These are phyloP conservation scores for Alcis repandata DNA, from an alignment of 2,888 invertebrate genomes.

Conservation along the genomic window DNA sequence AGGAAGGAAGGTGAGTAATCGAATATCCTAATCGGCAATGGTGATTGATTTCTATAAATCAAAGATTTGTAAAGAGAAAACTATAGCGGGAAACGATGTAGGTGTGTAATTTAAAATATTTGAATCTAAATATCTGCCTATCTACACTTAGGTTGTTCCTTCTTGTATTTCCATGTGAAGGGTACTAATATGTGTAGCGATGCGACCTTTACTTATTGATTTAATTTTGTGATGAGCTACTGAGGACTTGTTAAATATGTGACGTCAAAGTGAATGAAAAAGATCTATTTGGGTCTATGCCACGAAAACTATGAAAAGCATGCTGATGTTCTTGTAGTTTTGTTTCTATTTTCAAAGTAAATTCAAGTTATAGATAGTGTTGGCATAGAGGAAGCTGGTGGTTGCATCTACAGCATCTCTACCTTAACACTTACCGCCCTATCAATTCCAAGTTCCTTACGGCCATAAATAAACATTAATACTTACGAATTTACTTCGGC, in stretches of 20 bases:
- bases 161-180: not conserved
- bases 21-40: not conserved
- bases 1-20: not conserved
- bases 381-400: slow-evolving; percentile 71
- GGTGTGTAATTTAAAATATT: not conserved
- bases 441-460: slow-evolving; percentile 79
- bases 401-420: slow-evolving; percentile 73
- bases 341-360: slow-evolving; percentile 11
- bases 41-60: not conserved
- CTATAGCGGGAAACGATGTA: not conserved
- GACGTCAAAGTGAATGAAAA: slow-evolving; percentile 47
- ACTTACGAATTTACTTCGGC: slow-evolving; percentile 87
- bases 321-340: slow-evolving; percentile 48
- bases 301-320: slow-evolving; percentile 55
- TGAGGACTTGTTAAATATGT: slow-evolving; percentile 36
- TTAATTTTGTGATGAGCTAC: slow-evolving; percentile 31
- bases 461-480: slow-evolving; percentile 82
- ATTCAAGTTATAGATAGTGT: slow-evolving; percentile 54
- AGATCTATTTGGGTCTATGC: slow-evolving; percentile 30
- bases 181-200: slow-evolving; percentile 14
- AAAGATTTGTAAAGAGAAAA: not conserved
- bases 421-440: slow-evolving; percentile 83
- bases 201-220: slow-evolving; percentile 36
- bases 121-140: not conserved
- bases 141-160: not conserved